These are phyloP conservation scores for Andrena flavipes DNA, from an alignment of 2,888 invertebrate genomes.

Conservation along the genomic window DNA sequence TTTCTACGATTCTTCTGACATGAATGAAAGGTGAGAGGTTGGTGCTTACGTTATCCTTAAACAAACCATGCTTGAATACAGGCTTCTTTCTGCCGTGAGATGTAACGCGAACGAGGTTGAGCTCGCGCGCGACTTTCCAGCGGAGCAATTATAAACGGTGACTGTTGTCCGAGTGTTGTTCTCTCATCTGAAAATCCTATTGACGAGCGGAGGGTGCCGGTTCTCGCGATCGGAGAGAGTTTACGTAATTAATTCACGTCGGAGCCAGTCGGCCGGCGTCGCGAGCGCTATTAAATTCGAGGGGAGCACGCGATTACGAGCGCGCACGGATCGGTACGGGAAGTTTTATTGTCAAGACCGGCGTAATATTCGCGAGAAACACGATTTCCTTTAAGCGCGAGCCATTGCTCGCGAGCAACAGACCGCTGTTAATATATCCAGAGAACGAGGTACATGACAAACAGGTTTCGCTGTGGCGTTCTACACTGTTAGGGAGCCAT, in stretches of 20 bases:
- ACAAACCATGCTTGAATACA: background rate
- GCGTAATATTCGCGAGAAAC: slow-evolving; percentile 58
- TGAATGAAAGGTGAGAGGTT: slow-evolving; percentile 14
- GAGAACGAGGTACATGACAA: slow-evolving; percentile 74
- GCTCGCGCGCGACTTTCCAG: background rate
- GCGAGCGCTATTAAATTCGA: slow-evolving; percentile 33
- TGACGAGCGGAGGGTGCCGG: background rate
- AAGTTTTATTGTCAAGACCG: slow-evolving; percentile 60
- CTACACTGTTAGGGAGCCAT: slow-evolving; percentile 69
- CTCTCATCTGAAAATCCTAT: background rate
- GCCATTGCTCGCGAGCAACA: slow-evolving; percentile 67
- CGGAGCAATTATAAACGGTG: slow-evolving; percentile 11
- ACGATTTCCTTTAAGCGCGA: slow-evolving; percentile 67
- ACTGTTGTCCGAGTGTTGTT: background rate
- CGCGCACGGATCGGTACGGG: slow-evolving; percentile 37
- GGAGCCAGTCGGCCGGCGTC: background rate
- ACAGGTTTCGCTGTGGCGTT: slow-evolving; percentile 70
- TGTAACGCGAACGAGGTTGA: background rate
- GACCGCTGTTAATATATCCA: slow-evolving; percentile 70
- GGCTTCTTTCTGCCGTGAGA: background rate
- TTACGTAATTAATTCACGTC: slow-evolving; percentile 20
- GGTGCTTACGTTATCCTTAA: background rate
- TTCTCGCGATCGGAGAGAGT: slow-evolving; percentile 14
- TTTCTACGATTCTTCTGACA: background rate
- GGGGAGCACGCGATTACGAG: slow-evolving; percentile 29